Evolutionary conservation across 2,113 vertebrate species (phyloP).

Genomic region (Cephalopholis sonnerati): DNA sequence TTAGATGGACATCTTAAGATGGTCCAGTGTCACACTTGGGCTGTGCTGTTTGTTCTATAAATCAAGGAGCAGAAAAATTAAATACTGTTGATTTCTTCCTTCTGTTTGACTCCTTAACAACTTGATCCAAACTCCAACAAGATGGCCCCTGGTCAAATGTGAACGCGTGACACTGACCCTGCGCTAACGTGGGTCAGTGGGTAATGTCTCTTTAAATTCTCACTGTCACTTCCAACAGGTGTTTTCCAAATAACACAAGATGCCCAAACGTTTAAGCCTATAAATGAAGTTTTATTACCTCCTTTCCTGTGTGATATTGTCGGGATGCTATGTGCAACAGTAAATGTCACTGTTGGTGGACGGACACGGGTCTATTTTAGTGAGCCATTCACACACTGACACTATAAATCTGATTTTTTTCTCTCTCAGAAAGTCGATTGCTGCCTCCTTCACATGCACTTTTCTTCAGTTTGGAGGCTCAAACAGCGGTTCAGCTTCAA

Average conservation of each 20-base stretch:
- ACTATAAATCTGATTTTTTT: constrained; percentile 79
- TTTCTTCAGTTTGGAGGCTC: constrained; percentile 58
- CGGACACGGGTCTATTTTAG: constrained; percentile 75
- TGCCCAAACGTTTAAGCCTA: constrained; percentile 40
- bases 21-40: neutral
- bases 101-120: constrained; percentile 26
- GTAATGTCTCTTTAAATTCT: constrained; percentile 24
- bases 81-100: constrained; percentile 3
- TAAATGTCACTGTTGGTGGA: constrained; percentile 60
- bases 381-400: constrained; percentile 61
- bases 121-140: constrained; percentile 10
- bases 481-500: constrained; percentile 15
- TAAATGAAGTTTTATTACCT: constrained; percentile 69
- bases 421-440: constrained; percentile 47
- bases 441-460: constrained; percentile 21
- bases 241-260: constrained; percentile 30
- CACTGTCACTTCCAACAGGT: constrained; percentile 62
- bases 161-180: constrained; percentile 30
- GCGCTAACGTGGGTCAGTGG: neutral
- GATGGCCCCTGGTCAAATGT: constrained; percentile 10
- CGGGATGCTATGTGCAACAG: constrained; percentile 48
- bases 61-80: constrained; percentile 1
- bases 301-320: constrained; percentile 55
- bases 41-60: constrained; percentile 17
- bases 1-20: constrained; percentile 14